A percentile compares a stretch with the other conserved stretches of the same genome.
These are phyloP conservation scores for Lytechinus pictus DNA, from an alignment of 35 echinoderm and acorn worm species.

Conservation along the genomic window DNA sequence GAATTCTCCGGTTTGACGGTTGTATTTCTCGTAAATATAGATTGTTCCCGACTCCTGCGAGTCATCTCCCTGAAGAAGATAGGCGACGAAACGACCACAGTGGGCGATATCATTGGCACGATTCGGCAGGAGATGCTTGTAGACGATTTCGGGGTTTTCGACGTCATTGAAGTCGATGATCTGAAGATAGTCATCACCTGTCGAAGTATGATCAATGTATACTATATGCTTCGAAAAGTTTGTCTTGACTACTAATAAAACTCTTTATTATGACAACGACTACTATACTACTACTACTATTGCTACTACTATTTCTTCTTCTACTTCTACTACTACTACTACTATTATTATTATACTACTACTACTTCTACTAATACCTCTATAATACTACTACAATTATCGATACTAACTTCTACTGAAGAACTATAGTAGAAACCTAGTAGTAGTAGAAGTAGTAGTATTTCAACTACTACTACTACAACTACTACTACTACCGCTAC, in stretches of 20 bases:
- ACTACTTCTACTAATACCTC: too few relatives aligned
- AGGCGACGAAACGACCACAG: conserved; percentile 65
- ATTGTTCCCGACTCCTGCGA: conserved; percentile 30
- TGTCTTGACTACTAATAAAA: too few relatives aligned
- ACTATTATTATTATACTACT: too few relatives aligned
- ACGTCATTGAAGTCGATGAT: conserved; percentile 61
- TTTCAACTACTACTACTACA: too few relatives aligned
- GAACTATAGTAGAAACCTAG: too few relatives aligned
- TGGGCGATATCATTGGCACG: conserved; percentile 71
- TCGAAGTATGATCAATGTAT: not conserved
- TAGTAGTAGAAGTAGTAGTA: too few relatives aligned
- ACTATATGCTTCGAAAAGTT: too few relatives aligned
- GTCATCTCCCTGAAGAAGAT: conserved; percentile 2
- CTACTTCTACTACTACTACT: too few relatives aligned
- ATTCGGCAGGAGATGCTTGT: not conserved
- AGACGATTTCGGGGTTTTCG: conserved; percentile 41
- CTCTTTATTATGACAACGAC: not conserved
- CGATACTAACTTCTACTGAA: too few relatives aligned
- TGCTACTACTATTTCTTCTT: too few relatives aligned
- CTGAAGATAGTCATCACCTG: conserved; percentile 67
- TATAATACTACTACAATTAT: too few relatives aligned
- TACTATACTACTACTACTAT: not conserved
- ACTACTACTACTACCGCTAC: too few relatives aligned
- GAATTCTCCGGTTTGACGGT: not conserved
- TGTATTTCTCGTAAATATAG: conserved; percentile 48